Percentiles rank a stretch among this genome's conserved stretches.
These are phyloP conservation scores for Anarrhichthys ocellatus DNA, from an alignment of 2,113 vertebrate species.

Conservation along the genomic window DNA sequence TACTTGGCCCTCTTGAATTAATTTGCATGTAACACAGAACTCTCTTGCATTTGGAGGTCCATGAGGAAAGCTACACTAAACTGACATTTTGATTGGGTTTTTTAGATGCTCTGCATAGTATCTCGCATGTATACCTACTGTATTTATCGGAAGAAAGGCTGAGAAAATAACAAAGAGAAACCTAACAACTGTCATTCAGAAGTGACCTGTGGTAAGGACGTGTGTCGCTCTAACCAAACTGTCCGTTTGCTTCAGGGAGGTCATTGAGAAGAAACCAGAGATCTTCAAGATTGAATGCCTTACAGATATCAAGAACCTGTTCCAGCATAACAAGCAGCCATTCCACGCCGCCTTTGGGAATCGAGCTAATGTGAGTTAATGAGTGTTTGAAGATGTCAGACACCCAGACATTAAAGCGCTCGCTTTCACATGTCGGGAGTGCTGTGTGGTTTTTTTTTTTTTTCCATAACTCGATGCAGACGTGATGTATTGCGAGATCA, in stretches of 20 bases:
- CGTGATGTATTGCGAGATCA: conserved; percentile 27
- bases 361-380: conserved; percentile 88
- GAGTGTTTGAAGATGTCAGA: conserved; percentile 61
- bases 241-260: conserved; percentile 87
- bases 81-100: background rate
- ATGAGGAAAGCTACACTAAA: background rate
- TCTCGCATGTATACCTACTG: background rate
- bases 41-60: background rate
- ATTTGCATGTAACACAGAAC: background rate
- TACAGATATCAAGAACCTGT: conserved; percentile 98
- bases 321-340: conserved; percentile 91
- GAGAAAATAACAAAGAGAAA: background rate
- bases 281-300: conserved; percentile 99
- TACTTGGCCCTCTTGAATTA: background rate
- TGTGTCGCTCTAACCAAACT: conserved; percentile 34
- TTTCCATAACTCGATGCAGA: conserved; percentile 37
- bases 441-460: background rate
- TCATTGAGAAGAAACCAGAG: conserved; percentile 99
- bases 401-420: conserved; percentile 41
- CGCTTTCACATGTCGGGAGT: conserved; percentile 12
- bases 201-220: conserved; percentile 3
- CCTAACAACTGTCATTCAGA: background rate
- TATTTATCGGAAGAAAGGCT: background rate
- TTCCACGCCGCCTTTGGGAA: conserved; percentile 99
- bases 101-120: background rate